phyloP scores from a whole-genome alignment of 2,113 vertebrate species.

The Abramis brama region DNA sequence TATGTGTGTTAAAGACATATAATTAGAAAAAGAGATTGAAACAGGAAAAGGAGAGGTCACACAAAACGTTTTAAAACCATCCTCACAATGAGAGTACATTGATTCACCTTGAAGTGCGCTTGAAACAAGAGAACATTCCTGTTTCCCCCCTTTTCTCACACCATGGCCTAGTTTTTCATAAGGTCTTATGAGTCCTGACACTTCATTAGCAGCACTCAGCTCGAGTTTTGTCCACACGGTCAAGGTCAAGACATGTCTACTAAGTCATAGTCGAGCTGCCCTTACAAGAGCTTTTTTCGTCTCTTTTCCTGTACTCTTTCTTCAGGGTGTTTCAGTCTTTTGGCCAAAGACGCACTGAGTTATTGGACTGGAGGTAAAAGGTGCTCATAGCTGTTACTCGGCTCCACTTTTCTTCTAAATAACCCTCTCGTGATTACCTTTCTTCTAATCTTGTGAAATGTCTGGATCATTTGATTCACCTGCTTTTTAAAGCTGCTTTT shows the following conservation, averaged over 20 bases:
- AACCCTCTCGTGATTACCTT: constrained; percentile 11
- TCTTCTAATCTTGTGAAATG: constrained; percentile 41
- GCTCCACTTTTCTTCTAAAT: not conserved
- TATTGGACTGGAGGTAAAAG: constrained; percentile 15
- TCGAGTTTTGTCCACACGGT: constrained; percentile 62
- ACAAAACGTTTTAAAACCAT: constrained; percentile 30
- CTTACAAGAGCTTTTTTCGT: constrained; percentile 49
- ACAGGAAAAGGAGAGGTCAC: constrained; percentile 18
- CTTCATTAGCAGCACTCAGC: constrained; percentile 67
- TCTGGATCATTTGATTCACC: constrained; percentile 31
- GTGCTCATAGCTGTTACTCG: not conserved
- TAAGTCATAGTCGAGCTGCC: constrained; percentile 51
- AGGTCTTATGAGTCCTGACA: constrained; percentile 64
- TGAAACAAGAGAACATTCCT: constrained; percentile 26
- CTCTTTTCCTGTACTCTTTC: constrained; percentile 26
- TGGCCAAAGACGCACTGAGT: not conserved
- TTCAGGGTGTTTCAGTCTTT: constrained; percentile 31
- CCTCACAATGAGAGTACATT: not conserved
- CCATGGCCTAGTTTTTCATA: constrained; percentile 67
- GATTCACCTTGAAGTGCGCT: constrained; percentile 55
- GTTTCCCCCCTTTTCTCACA: constrained; percentile 24
- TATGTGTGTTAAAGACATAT: constrained; percentile 20
- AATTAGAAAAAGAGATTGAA: not conserved
- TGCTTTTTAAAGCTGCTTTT: constrained; percentile 14
- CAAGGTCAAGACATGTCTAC: constrained; percentile 68